Percentiles rank a stretch among this genome's conserved stretches.
Conservation (phyloP, 2,797 vertebrate species). For the Sebastes ruberrimus region DNA sequence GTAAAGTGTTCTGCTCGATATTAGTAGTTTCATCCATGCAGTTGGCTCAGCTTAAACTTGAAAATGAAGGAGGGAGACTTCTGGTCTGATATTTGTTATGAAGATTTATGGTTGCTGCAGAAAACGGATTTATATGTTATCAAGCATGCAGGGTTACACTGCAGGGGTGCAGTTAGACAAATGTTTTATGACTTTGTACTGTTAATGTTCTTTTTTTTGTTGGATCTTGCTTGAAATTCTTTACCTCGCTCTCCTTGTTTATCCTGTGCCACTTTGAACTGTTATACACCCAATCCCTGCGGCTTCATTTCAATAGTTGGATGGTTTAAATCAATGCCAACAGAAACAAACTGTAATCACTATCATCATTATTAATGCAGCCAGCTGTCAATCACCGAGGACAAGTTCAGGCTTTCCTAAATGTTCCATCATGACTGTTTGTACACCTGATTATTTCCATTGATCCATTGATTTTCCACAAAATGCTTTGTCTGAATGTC, state of each 20-base stretch:
- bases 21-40: no score
- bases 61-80: no score
- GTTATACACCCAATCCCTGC: neutral
- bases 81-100: no score
- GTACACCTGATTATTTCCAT: no score
- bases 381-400: neutral
- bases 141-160: neutral
- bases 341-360: neutral
- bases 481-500: neutral
- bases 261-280: neutral
- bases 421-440: neutral
- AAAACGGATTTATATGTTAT: neutral
- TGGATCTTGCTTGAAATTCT: no score
- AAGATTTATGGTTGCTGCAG: neutral
- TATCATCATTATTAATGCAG: neutral
- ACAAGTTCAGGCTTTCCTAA: neutral
- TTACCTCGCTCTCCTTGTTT: neutral
- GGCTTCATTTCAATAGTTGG: neutral
- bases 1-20: no score
- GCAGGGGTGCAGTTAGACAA: neutral
- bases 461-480: neutral
- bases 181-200: neutral
- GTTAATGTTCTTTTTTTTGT: neutral
- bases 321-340: neutral
- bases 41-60: no score